Base-by-base conservation (phyloP, 2,113 vertebrate species). In the Anguilla rostrata region DNA sequence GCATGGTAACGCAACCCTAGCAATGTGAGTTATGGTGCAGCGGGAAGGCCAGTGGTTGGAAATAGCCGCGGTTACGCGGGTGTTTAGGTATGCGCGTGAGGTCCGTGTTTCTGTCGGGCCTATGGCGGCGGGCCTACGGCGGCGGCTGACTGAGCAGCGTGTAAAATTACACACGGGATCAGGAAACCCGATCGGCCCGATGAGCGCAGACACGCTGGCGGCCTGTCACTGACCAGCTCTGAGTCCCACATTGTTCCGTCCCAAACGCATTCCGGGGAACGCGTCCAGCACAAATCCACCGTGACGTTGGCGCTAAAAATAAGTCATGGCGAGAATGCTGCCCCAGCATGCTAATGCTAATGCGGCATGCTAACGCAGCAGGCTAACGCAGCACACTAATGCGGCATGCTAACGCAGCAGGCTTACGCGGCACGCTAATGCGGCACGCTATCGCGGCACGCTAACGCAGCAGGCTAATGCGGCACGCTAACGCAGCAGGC, bases 121-220 rank as follows among this genome's bases (percentile, higher is more conserved):
- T 87, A 86, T 85, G 88, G 34, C 34, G 15, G 71, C 87, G 84
- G 83, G 80, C 87, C 83, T 20, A 79, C 86, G 63, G 71, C 88
- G 89, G 82, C 86, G 84, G 85, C 90, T 88, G 92, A 91, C 89
- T 92, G 93, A 94, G 92, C 91, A 87, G 89, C 83, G 93, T 88
- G 87, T 94, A 93, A 88, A 93, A 94, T 94, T 94, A 93, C 93
- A 92, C 93, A 92, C 89, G 86, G 88, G 92, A 88, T 89, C 81
- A 89, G 88, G 94, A 93, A 94, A 94, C 93, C 89, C 85, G 92
- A 94, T 91, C 49, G 66, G 84, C 40, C 20, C 39, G 79, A 90
- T 86, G 90, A 90, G 88, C 90, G 3, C 56, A 14, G 63, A 22
- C 6, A 22, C 26, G 71, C 71, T 34, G n/a, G 22, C 5, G 4